Evolutionary conservation across 2,113 vertebrate species (phyloP).

Genomic region (Paramormyrops kingsleyae): DNA sequence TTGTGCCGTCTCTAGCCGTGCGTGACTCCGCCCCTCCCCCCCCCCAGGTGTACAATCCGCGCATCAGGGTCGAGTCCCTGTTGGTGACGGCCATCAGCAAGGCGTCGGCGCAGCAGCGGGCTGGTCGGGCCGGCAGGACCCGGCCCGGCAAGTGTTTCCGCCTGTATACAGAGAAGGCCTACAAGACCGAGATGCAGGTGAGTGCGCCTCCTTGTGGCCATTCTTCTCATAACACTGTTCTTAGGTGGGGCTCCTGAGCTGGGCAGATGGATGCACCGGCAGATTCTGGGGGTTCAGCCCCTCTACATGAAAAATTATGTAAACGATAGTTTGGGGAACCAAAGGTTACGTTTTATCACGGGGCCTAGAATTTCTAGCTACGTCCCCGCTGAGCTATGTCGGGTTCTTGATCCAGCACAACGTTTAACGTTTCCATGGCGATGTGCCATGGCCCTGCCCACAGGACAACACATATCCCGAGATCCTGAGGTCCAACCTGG

Average conservation of each 20-base stretch:
- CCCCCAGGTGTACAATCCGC: slow-evolving; percentile 89
- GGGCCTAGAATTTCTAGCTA: not conserved
- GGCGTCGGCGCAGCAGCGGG: slow-evolving; percentile 95
- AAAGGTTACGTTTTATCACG: not conserved
- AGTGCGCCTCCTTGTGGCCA: not conserved
- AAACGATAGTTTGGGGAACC: not conserved
- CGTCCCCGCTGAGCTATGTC: not conserved
- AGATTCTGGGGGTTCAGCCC: not conserved
- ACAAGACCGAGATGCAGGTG: slow-evolving; percentile 98
- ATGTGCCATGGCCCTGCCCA: not conserved
- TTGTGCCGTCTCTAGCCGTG: not conserved
- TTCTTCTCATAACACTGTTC: not conserved
- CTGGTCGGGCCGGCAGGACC: slow-evolving; percentile 91
- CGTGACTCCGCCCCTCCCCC: not conserved
- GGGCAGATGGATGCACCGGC: not conserved
- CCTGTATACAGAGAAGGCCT: slow-evolving; percentile 94
- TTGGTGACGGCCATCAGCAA: slow-evolving; percentile 97
- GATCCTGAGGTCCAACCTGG: slow-evolving; percentile 90
- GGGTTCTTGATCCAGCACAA: not conserved
- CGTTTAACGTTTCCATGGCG: not conserved
- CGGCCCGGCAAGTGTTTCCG: slow-evolving; percentile 91
- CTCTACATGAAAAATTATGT: not conserved
- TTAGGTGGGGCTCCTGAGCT: not conserved
- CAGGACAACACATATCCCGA: slow-evolving; percentile 97
- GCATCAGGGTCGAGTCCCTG: slow-evolving; percentile 93